phyloP scores from a whole-genome alignment of 64 coral and sea anemone species.

The Porites australiensis region DNA sequence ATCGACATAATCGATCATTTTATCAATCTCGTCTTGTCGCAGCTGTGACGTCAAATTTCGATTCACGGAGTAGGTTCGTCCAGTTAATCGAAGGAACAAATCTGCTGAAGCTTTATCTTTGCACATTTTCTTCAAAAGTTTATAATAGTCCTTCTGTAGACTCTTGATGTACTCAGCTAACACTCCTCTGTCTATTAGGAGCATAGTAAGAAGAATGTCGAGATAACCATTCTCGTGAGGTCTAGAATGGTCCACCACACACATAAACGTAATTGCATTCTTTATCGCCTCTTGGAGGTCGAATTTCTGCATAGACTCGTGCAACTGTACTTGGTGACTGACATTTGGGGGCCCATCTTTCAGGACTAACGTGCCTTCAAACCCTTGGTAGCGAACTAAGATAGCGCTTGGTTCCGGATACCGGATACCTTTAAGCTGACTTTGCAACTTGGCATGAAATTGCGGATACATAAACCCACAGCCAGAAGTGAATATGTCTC shows the following conservation, averaged over 20 bases:
- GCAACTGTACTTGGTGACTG: slow-evolving; percentile 56
- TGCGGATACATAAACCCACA: slow-evolving; percentile 82
- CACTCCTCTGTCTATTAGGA: slow-evolving; percentile 77
- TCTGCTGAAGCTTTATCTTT: slow-evolving; percentile 11
- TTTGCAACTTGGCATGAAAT: slow-evolving; percentile 37
- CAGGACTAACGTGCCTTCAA: slow-evolving; percentile 50
- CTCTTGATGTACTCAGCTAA: slow-evolving; percentile 71
- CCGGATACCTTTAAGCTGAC: not conserved
- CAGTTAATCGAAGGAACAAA: slow-evolving; percentile 47
- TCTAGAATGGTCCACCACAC: slow-evolving; percentile 79
- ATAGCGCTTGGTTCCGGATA: slow-evolving; percentile 59
- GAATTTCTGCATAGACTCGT: slow-evolving; percentile 76
- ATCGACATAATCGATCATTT: slow-evolving; percentile 32
- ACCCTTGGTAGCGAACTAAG: slow-evolving; percentile 74
- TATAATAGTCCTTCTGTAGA: slow-evolving; percentile 74
- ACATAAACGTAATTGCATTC: slow-evolving; percentile 17
- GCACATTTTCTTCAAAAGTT: slow-evolving; percentile 62
- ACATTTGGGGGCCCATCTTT: not conserved
- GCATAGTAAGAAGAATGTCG: slow-evolving; percentile 63
- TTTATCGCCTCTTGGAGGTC: not conserved
- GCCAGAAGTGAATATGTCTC: slow-evolving; percentile 66
- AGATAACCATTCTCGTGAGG: slow-evolving; percentile 79
- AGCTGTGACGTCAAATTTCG: not conserved
- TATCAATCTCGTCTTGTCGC: not conserved
- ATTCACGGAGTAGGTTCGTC: not conserved